Conservation (phyloP, 2,888 invertebrate genomes). For the Eulithis testata region DNA sequence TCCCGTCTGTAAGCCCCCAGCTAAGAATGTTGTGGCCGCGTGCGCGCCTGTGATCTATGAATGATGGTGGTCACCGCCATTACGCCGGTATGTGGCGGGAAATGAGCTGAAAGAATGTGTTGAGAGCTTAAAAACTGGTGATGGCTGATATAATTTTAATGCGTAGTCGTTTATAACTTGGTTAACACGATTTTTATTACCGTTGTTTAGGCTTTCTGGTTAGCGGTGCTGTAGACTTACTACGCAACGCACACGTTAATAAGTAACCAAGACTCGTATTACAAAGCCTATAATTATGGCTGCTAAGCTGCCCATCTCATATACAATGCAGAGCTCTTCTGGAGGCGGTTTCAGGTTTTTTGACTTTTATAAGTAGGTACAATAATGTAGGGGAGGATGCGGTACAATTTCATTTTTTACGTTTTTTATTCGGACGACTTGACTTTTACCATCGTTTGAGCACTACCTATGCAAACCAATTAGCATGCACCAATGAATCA, state of each 20-base stretch:
- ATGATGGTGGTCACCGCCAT: slow-evolving; percentile 56
- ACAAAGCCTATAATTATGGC: no score
- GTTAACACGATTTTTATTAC: slow-evolving; percentile 23
- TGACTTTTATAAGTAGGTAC: no score
- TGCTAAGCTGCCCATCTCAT: no score
- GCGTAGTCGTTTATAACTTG: slow-evolving; percentile 22
- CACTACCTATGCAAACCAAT: slow-evolving; percentile 13
- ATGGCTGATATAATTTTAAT: slow-evolving; percentile 45
- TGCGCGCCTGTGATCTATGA: slow-evolving; percentile 56
- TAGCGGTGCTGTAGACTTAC: not conserved
- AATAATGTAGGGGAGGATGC: no score
- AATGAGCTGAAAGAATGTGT: slow-evolving; percentile 59
- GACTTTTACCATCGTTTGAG: not conserved
- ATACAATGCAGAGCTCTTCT: no score
- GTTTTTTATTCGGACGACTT: no score
- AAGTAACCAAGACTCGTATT: no score
- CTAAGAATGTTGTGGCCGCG: slow-evolving; percentile 42
- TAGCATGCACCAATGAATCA: slow-evolving; percentile 31
- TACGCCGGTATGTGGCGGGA: slow-evolving; percentile 62
- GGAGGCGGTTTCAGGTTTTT: no score
- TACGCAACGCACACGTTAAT: no score
- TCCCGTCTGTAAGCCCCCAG: slow-evolving; percentile 23
- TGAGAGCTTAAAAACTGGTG: slow-evolving; percentile 56
- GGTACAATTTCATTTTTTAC: no score
- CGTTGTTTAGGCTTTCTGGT: slow-evolving; percentile 2